phyloP scores from a whole-genome alignment of 2,888 invertebrate species.

The Cyrtodaria siliqua region DNA sequence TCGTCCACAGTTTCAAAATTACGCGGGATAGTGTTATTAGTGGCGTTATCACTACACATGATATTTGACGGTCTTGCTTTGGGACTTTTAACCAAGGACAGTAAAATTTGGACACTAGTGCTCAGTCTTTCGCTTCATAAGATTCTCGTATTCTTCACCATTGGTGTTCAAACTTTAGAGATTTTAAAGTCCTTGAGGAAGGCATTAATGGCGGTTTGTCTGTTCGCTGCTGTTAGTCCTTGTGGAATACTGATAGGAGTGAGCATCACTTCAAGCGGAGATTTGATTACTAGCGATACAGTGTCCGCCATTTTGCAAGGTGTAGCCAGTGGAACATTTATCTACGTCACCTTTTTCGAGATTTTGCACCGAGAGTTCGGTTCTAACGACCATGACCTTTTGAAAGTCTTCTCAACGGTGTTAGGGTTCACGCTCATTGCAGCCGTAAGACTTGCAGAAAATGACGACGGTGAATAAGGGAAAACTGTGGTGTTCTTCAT shows the following conservation, averaged over 20 bases:
- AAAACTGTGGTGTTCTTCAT: no score
- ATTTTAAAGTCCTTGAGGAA: slow-evolving; percentile 31
- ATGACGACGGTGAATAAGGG: slow-evolving; percentile 7
- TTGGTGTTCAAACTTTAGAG: slow-evolving; percentile 28
- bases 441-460: slow-evolving; percentile 9
- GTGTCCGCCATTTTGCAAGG: slow-evolving; percentile 12
- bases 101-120: slow-evolving; percentile 78
- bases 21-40: slow-evolving; percentile 86
- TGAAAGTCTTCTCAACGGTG: slow-evolving; percentile 13
- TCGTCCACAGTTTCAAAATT: slow-evolving; percentile 18
- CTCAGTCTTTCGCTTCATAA: slow-evolving; percentile 88
- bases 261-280: slow-evolving; percentile 5
- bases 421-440: slow-evolving; percentile 19
- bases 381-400: slow-evolving; percentile 5
- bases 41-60: slow-evolving; percentile 88
- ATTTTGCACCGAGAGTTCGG: slow-evolving; percentile 22
- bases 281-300: background rate
- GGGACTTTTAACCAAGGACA: slow-evolving; percentile 85
- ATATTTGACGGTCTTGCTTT: slow-evolving; percentile 88
- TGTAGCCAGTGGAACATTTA: slow-evolving; percentile 32
- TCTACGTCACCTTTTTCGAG: slow-evolving; percentile 46
- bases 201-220: slow-evolving; percentile 2
- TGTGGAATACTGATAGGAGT: slow-evolving; percentile 27
- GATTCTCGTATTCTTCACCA: slow-evolving; percentile 86
- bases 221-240: slow-evolving; percentile 22